Evolutionary conservation across 2,888 invertebrate species (phyloP).

Genomic region (Limnephilus auricula): DNA sequence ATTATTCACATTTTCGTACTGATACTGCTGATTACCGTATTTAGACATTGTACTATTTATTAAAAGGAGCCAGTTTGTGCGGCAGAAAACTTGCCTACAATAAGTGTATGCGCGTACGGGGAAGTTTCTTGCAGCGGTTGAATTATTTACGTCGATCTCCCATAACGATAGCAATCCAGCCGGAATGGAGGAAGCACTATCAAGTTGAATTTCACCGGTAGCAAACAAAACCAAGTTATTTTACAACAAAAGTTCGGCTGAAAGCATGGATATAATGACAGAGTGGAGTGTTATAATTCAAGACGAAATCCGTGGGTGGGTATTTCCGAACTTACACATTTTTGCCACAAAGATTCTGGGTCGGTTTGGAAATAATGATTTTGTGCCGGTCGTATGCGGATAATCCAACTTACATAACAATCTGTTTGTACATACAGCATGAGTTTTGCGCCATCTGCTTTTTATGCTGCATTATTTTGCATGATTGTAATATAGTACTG

Average conservation of each 20-base stretch:
- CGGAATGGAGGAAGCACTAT: not conserved
- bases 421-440: not conserved
- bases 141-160: conserved; percentile 16
- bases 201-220: not conserved
- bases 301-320: too few species aligned
- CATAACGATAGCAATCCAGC: conserved; percentile 5
- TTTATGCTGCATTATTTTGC: not conserved
- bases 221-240: not conserved
- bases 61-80: not conserved
- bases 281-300: not conserved
- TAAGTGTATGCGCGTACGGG: not conserved
- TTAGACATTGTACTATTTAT: not conserved
- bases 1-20: not conserved
- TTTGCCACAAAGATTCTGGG: not conserved
- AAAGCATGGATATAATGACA: not conserved
- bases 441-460: not conserved
- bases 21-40: not conserved
- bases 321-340: not conserved
- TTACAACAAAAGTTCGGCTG: not conserved
- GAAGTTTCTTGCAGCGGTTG: conserved; percentile 9
- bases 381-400: not conserved
- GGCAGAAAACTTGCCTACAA: not conserved
- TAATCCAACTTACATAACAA: conserved; percentile 2
- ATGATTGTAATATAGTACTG: not conserved
- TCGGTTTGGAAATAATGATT: not conserved